A percentile compares a stretch with the other conserved stretches of the same genome.
Conservation (phyloP, 1,140 invertebrate genomes). For the Aphis gossypii region DNA sequence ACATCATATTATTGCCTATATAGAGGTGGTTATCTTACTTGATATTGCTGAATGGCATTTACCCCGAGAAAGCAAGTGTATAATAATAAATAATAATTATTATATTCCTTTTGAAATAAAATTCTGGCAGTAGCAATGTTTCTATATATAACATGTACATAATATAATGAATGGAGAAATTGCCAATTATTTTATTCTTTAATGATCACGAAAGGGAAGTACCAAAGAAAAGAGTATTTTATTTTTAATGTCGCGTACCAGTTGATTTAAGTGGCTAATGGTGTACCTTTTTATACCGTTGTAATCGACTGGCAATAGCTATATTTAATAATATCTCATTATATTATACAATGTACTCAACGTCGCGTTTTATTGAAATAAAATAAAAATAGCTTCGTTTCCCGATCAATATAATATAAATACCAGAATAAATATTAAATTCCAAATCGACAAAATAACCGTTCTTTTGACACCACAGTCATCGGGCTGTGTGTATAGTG, state of each 20-base stretch:
- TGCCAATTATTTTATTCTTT: slow-evolving; percentile 2
- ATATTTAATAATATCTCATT: slow-evolving; percentile 3
- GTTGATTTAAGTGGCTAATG: background rate
- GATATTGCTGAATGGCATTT: background rate
- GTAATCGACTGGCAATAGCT: background rate
- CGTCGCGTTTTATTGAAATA: background rate
- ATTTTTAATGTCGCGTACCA: background rate
- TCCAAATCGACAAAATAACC: background rate
- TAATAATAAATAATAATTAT: slow-evolving; percentile 1
- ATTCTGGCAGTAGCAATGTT: background rate
- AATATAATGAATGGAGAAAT: background rate
- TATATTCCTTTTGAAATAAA: background rate
- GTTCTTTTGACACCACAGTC: background rate
- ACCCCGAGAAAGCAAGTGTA: background rate
- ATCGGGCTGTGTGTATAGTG: too few species aligned
- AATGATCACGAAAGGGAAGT: background rate
- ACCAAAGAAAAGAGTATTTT: background rate
- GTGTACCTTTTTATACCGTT: background rate
- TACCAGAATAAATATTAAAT: background rate
- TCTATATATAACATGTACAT: background rate
- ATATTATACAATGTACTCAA: background rate
- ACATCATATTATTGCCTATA: background rate
- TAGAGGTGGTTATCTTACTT: background rate
- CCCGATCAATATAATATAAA: background rate
- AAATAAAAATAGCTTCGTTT: background rate